Percentiles rank a stretch among this genome's conserved stretches.
phyloP scores from a whole-genome alignment of 92 coral and sea anemone species.

The Epizoanthus rinbou region DNA sequence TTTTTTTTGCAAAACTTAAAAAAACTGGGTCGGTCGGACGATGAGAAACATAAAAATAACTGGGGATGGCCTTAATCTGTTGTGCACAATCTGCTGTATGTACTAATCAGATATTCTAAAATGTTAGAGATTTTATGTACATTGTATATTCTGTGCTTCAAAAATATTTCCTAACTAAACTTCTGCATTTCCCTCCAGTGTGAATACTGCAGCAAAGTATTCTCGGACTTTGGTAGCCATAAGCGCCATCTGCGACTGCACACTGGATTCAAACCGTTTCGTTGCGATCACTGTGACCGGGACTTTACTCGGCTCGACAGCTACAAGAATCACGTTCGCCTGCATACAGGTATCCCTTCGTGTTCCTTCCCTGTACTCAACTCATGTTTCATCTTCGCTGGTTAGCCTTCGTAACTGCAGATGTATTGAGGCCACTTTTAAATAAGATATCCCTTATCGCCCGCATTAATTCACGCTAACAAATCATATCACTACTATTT shows the following conservation, averaged over 20 bases:
- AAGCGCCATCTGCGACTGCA: constrained; percentile 97
- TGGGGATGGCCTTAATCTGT: too few relatives aligned
- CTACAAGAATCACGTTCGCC: constrained; percentile 88
- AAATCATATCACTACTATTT: too few relatives aligned
- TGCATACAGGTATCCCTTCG: constrained; percentile 78
- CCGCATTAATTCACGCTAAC: too few relatives aligned
- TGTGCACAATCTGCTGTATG: too few relatives aligned
- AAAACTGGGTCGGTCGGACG: too few relatives aligned
- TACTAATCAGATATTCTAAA: too few relatives aligned
- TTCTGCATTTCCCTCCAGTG: constrained; percentile 56
- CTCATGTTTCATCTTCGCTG: not conserved
- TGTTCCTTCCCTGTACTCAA: not conserved
- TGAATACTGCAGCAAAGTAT: constrained; percentile 85
- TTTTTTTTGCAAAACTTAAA: too few relatives aligned
- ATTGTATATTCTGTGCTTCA: not conserved
- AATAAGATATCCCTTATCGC: too few relatives aligned
- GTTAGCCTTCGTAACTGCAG: not conserved
- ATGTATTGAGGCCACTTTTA: too few relatives aligned
- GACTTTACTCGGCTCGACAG: constrained; percentile 96
- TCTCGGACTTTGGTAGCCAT: constrained; percentile 97
- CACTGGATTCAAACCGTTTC: constrained; percentile 92
- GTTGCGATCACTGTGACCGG: constrained; percentile 90
- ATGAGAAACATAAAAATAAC: too few relatives aligned
- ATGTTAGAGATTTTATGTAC: too few relatives aligned
- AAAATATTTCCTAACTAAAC: not conserved